phyloP scores from a whole-genome alignment of 2,888 invertebrate species.

The Phytoseiulus persimilis region DNA sequence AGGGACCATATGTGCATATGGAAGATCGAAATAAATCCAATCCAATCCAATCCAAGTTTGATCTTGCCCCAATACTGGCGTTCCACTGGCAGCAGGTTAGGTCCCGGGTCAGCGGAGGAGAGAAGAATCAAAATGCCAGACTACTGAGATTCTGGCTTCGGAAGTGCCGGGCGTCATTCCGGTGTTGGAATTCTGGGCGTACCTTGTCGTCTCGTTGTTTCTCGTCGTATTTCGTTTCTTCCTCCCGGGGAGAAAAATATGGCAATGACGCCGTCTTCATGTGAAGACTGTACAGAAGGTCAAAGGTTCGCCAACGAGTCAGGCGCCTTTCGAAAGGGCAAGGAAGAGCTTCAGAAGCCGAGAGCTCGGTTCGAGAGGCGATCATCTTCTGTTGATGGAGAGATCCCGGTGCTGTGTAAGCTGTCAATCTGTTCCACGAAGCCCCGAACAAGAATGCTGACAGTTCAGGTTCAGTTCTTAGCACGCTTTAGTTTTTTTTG shows the following conservation, averaged over 20 bases:
- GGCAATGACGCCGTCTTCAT: not conserved
- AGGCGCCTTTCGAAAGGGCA: not conserved
- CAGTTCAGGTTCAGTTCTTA: not conserved
- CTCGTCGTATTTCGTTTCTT: not conserved
- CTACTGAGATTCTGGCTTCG: not conserved
- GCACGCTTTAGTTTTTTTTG: not conserved
- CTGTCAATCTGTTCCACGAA: not conserved
- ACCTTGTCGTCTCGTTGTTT: not conserved
- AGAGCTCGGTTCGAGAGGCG: not conserved
- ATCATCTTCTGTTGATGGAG: not conserved
- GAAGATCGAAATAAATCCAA: too few relatives aligned
- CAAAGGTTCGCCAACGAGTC: not conserved
- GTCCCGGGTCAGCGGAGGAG: not conserved
- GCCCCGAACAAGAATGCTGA: not conserved
- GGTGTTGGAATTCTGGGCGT: not conserved
- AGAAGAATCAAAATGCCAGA: not conserved
- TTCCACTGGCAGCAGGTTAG: too few relatives aligned
- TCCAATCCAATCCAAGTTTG: too few relatives aligned
- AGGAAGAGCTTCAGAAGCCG: not conserved
- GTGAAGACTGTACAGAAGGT: not conserved
- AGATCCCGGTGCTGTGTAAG: not conserved
- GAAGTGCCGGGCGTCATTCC: not conserved
- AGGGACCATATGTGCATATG: too few relatives aligned
- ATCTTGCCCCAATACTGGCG: too few relatives aligned
- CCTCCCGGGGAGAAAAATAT: not conserved